Conservation (phyloP, 37 sponge, comb jelly and placozoan genomes). For the Bolinopsis microptera region DNA sequence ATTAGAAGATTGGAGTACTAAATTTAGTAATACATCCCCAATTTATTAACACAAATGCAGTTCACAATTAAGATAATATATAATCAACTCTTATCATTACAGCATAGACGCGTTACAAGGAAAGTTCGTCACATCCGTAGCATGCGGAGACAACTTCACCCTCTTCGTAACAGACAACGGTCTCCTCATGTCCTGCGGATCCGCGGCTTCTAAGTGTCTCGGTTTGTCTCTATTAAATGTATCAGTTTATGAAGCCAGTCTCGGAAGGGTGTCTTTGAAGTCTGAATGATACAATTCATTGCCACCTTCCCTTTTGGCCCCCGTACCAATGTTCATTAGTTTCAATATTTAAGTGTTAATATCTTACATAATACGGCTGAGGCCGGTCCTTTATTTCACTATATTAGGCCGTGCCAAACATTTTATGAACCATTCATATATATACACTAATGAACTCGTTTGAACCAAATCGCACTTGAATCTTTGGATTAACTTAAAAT, state of each 20-base stretch:
- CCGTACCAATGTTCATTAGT: too few relatives aligned
- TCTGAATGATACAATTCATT: too few relatives aligned
- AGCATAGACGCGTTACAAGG: constrained; percentile 43
- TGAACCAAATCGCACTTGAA: neutral
- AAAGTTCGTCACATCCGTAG: constrained; percentile 66
- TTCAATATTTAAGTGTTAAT: neutral
- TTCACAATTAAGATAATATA: too few relatives aligned
- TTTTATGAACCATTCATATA: neutral
- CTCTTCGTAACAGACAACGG: constrained; percentile 89
- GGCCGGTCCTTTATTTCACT: too few relatives aligned
- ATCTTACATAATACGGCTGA: neutral
- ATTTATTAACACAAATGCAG: too few relatives aligned
- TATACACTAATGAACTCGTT: neutral
- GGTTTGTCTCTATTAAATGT: constrained; percentile 66
- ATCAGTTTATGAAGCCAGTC: too few relatives aligned
- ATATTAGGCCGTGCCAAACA: neutral
- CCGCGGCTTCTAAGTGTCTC: constrained; percentile 74
- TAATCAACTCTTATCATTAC: too few relatives aligned
- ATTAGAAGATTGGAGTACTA: too few relatives aligned
- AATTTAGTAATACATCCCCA: too few relatives aligned
- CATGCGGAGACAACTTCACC: constrained; percentile 89
- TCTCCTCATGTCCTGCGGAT: constrained; percentile 88
- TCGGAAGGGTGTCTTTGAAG: too few relatives aligned
- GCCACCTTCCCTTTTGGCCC: too few relatives aligned
- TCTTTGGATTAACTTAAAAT: too few relatives aligned